A percentile compares a stretch with the other conserved stretches of the same genome.
Conservation (phyloP, 2,888 invertebrate genomes). For the Eutolmus rufibarbis region DNA sequence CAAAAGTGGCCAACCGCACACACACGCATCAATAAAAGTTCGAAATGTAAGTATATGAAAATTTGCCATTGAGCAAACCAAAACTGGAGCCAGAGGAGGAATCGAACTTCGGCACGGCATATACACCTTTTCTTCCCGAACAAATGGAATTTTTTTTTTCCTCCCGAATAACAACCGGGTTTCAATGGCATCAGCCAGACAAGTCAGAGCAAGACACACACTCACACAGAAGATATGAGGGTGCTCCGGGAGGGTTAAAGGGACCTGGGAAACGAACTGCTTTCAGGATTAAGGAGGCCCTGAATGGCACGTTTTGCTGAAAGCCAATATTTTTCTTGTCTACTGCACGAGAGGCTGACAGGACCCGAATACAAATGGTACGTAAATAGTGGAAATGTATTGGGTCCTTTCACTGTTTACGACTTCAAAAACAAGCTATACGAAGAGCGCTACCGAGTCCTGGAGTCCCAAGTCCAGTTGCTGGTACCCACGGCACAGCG, state of each 20-base stretch:
- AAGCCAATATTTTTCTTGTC: slow-evolving; percentile 40
- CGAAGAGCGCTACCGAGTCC: neutral
- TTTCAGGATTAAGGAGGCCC: neutral
- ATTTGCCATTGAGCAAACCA: neutral
- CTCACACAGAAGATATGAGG: neutral
- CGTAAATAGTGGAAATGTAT: slow-evolving; percentile 23
- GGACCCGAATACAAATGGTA: slow-evolving; percentile 37
- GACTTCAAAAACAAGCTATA: slow-evolving; percentile 5
- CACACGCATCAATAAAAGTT: slow-evolving; percentile 28
- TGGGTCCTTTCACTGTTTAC: slow-evolving; percentile 1
- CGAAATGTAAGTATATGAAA: slow-evolving; percentile 20
- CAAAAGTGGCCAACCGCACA: neutral
- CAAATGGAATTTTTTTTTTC: neutral
- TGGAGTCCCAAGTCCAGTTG: neutral
- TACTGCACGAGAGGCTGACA: slow-evolving; percentile 32
- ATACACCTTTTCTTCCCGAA: neutral
- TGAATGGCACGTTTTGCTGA: slow-evolving; percentile 37
- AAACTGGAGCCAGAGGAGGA: too few species aligned
- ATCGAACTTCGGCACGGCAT: neutral
- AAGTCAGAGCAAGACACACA: neutral
- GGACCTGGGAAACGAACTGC: neutral
- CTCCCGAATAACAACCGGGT: neutral
- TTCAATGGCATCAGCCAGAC: neutral
- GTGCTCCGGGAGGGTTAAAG: neutral
- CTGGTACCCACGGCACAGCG: neutral